Evolutionary conservation across 1,140 invertebrate species (phyloP).

Genomic region (Diprion similis): DNA sequence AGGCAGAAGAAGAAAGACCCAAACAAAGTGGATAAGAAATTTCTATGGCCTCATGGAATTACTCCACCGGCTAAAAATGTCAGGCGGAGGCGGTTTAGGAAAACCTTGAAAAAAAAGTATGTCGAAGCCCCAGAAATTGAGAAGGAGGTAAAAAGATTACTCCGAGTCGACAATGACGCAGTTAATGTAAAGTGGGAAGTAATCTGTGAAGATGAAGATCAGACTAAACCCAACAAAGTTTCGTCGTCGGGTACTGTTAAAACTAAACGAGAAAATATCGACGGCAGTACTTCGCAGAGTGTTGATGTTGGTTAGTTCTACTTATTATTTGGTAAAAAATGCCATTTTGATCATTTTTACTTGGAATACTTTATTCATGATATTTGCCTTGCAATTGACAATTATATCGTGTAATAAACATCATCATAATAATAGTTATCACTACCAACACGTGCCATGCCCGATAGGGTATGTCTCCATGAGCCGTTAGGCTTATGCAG

Average conservation of each 20-base stretch:
- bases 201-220: constrained; percentile 88
- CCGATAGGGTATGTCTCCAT: no score
- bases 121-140: constrained; percentile 98
- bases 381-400: background rate
- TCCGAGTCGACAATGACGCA: constrained; percentile 92
- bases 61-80: constrained; percentile 96
- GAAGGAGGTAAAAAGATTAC: constrained; percentile 91
- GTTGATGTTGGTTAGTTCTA: constrained; percentile 61
- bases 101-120: constrained; percentile 96
- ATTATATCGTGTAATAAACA: constrained; percentile 6
- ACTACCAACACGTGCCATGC: background rate
- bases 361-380: constrained; percentile 13
- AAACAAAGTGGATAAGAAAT: constrained; percentile 94
- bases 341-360: background rate
- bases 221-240: constrained; percentile 64
- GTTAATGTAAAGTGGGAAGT: constrained; percentile 92
- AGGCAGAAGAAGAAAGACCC: constrained; percentile 91
- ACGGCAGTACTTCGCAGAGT: constrained; percentile 56
- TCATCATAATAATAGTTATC: background rate
- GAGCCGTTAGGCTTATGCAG: no score
- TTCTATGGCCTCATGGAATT: constrained; percentile 91
- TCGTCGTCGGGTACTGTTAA: constrained; percentile 66
- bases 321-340: constrained; percentile 10
- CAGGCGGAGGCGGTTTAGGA: constrained; percentile 88
- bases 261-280: constrained; percentile 64